Conservation (phyloP, 1,140 invertebrate species). For the Aphidius gifuensis region DNA sequence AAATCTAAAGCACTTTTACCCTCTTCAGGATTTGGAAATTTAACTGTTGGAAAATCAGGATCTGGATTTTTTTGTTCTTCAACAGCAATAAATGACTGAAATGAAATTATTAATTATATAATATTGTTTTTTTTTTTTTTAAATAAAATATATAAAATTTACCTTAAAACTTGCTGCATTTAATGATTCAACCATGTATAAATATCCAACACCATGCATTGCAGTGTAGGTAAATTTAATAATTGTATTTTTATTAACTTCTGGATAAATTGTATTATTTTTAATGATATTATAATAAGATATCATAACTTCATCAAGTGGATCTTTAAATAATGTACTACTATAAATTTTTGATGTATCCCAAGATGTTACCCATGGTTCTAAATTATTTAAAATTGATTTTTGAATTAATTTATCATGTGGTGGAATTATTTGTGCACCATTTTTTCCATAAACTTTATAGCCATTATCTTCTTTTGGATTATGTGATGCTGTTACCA, state of each 20-base stretch:
- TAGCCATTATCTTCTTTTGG: constrained; percentile 99
- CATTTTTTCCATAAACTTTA: constrained; percentile 96
- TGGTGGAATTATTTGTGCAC: constrained; percentile 92
- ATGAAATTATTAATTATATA: constrained; percentile 24
- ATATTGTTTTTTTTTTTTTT: not conserved
- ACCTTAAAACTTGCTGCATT: constrained; percentile 72
- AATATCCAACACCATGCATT: constrained; percentile 95
- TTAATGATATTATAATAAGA: constrained; percentile 67
- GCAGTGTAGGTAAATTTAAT: constrained; percentile 87
- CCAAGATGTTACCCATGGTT: constrained; percentile 70
- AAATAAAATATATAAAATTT: constrained; percentile 20
- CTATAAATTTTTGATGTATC: constrained; percentile 54
- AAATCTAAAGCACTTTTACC: constrained; percentile 84
- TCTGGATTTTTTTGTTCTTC: constrained; percentile 83
- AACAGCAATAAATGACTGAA: constrained; percentile 72
- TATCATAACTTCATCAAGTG: constrained; percentile 60
- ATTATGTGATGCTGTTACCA: constrained; percentile 99
- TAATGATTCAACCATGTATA: constrained; percentile 76
- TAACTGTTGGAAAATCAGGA: constrained; percentile 95
- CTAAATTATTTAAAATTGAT: constrained; percentile 74
- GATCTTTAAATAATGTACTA: constrained; percentile 57
- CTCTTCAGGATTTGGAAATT: constrained; percentile 98
- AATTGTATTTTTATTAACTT: constrained; percentile 61
- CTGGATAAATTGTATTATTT: constrained; percentile 55
- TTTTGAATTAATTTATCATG: constrained; percentile 86